Percentiles rank a stretch among this genome's conserved stretches.
These are phyloP conservation scores for Asobara japonica DNA, from an alignment of 1,140 invertebrate genomes.

Conservation along the genomic window DNA sequence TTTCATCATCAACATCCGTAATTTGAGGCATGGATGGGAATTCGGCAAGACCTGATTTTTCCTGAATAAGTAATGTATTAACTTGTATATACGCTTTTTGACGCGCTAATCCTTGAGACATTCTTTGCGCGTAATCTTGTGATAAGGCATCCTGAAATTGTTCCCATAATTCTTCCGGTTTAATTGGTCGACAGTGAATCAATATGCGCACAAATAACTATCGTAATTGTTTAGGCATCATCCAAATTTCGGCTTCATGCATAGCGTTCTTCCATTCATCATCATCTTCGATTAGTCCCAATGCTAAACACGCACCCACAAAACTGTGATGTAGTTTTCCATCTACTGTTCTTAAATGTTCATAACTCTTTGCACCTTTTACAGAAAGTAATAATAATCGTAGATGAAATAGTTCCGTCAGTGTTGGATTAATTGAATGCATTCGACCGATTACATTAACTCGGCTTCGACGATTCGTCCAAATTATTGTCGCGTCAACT, in stretches of 20 bases:
- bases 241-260: constrained; percentile 19
- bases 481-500: neutral
- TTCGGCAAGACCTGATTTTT: neutral
- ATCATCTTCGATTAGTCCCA: constrained; percentile 35
- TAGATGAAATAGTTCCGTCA: constrained; percentile 32
- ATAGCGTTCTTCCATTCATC: constrained; percentile 30
- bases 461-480: neutral
- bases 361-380: constrained; percentile 27
- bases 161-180: constrained; percentile 25
- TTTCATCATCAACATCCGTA: neutral
- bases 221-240: neutral
- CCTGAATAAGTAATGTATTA: neutral
- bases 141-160: constrained; percentile 27
- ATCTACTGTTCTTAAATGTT: constrained; percentile 26
- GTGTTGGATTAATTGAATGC: constrained; percentile 25
- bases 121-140: constrained; percentile 7
- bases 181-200: constrained; percentile 9
- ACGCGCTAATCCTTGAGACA: neutral
- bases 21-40: constrained; percentile 6
- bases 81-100: neutral
- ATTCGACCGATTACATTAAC: constrained; percentile 24
- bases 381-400: constrained; percentile 18
- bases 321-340: constrained; percentile 18
- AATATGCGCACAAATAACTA: constrained; percentile 14
- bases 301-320: constrained; percentile 27